Conservation (phyloP, 2,797 vertebrate species). For the Selene dorsalis region DNA sequence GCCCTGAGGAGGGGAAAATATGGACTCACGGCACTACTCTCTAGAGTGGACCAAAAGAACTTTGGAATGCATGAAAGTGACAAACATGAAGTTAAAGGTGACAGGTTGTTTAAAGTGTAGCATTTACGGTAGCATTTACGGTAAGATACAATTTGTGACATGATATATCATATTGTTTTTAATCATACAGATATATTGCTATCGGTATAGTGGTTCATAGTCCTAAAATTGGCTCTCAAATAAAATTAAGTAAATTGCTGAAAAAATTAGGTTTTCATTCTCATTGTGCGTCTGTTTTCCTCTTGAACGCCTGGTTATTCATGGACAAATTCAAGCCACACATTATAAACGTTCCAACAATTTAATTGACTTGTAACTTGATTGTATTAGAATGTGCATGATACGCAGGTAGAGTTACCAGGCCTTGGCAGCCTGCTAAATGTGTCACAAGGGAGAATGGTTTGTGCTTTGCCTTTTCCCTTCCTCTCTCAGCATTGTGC, state of each 20-base stretch:
- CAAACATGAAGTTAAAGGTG: background rate
- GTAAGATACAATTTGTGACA: background rate
- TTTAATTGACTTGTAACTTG: conserved; percentile 40
- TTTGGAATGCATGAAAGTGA: conserved; percentile 16
- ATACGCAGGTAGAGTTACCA: conserved; percentile 51
- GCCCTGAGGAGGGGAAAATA: conserved; percentile 71
- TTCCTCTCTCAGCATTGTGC: conserved; percentile 70
- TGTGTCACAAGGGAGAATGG: conserved; percentile 31
- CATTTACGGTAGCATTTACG: background rate
- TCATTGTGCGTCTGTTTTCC: background rate
- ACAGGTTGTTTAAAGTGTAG: background rate
- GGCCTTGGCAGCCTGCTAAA: conserved; percentile 33
- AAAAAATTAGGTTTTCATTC: background rate
- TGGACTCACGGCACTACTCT: conserved; percentile 48
- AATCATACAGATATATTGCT: background rate
- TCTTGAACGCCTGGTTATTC: background rate
- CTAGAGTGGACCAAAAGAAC: conserved; percentile 21
- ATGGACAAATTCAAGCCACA: background rate
- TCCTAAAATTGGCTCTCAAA: background rate
- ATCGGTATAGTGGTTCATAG: no score
- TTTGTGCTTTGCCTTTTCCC: conserved; percentile 31
- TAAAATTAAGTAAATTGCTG: background rate
- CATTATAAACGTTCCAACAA: conserved; percentile 29
- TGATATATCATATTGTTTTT: background rate
- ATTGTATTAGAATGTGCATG: conserved; percentile 43